Percentiles rank a stretch among this genome's conserved stretches.
Conservation (phyloP, 2,113 vertebrate species). For the Heterochromis multidens region DNA sequence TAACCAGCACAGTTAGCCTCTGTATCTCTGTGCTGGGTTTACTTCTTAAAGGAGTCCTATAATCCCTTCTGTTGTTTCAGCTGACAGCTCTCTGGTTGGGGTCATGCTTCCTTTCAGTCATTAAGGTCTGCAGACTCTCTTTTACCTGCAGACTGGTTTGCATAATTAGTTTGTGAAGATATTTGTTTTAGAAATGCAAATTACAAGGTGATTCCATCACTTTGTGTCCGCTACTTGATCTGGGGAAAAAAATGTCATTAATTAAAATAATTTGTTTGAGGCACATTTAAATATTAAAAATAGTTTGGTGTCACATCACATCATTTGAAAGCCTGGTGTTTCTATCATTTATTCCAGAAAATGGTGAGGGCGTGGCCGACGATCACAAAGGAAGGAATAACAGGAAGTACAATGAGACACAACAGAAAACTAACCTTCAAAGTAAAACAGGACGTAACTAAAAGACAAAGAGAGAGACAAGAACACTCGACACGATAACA, state of each 20-base stretch:
- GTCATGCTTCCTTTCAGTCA: background rate
- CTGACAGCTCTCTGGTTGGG: background rate
- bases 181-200: background rate
- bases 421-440: background rate
- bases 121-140: background rate
- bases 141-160: background rate
- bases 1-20: no score
- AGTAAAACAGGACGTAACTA: background rate
- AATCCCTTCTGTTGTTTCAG: background rate
- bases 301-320: no score
- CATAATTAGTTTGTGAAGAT: background rate
- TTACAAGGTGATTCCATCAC: background rate
- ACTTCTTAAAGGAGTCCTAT: no score
- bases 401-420: accelerated
- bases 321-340: no score
- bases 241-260: no score
- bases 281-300: no score
- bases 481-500: background rate
- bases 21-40: background rate
- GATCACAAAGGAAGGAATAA: background rate
- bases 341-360: no score
- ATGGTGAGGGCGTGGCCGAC: background rate
- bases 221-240: background rate
- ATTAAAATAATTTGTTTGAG: no score
- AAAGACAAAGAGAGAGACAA: background rate